Evolutionary conservation across 2,113 vertebrate species (phyloP).

Genomic region (Chamaea fasciata): DNA sequence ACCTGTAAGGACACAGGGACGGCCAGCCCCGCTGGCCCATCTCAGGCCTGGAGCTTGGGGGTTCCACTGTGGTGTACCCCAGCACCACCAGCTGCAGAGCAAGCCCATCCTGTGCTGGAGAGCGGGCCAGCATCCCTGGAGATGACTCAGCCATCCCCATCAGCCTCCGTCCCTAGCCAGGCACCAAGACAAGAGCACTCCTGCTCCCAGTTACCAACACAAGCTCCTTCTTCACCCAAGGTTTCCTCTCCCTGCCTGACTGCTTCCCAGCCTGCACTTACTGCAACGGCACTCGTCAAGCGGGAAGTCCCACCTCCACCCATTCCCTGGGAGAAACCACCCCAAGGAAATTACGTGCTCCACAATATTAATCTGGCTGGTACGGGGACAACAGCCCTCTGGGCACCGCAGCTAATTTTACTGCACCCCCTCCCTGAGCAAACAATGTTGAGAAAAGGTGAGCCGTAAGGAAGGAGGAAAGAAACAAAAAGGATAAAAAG

Average conservation of each 20-base stretch:
- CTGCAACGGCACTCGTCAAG: neutral
- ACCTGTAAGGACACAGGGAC: neutral
- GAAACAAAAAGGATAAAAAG: neutral
- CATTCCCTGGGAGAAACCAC: neutral
- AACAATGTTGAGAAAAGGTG: neutral
- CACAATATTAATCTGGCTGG: neutral
- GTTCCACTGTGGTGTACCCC: rapidly evolving
- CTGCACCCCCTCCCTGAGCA: neutral
- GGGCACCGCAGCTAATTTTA: neutral
- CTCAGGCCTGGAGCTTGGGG: rapidly evolving
- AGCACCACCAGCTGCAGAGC: rapidly evolving
- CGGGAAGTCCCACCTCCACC: conserved; percentile 35
- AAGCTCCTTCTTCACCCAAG: neutral
- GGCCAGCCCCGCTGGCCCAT: no score
- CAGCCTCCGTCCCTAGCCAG: rapidly evolving
- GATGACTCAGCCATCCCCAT: neutral
- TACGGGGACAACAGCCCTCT: neutral
- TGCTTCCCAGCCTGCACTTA: conserved; percentile 19
- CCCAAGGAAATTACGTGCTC: neutral
- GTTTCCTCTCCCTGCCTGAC: neutral
- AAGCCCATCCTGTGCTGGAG: neutral
- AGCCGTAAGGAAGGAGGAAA: neutral
- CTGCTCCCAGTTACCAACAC: no score
- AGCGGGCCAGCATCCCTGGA: rapidly evolving
- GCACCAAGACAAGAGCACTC: neutral